Conservation (phyloP, 2,888 invertebrate species). For the Falcaria lacertinaria region DNA sequence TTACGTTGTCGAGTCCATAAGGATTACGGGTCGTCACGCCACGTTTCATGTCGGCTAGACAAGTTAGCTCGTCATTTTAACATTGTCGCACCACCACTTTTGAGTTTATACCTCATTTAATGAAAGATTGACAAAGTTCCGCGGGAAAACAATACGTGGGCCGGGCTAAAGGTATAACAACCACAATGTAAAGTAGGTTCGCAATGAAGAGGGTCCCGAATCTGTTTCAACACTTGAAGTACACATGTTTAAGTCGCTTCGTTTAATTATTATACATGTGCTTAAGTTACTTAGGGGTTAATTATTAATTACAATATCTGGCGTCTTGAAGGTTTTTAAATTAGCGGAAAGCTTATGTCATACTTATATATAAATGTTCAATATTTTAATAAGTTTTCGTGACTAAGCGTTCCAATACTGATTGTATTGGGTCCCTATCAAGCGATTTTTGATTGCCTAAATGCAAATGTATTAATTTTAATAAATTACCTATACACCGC, state of each 20-base stretch:
- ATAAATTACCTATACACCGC: no score
- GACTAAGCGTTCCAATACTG: no score
- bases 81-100: constrained; percentile 9
- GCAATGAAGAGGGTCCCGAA: constrained; percentile 25
- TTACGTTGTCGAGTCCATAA: constrained; percentile 50
- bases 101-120: constrained; percentile 38
- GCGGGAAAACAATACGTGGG: constrained; percentile 33
- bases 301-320: no score
- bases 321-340: no score
- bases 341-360: no score
- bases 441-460: no score
- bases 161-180: constrained; percentile 25
- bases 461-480: no score
- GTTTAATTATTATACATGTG: neutral
- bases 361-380: no score
- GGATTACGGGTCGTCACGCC: constrained; percentile 41
- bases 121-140: constrained; percentile 39
- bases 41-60: constrained; percentile 33
- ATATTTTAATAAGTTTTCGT: no score
- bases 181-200: constrained; percentile 30
- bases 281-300: no score
- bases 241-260: neutral
- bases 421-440: no score
- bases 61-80: constrained; percentile 37
- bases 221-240: neutral